A percentile compares a stretch with the other conserved stretches of the same genome.
These are phyloP conservation scores for Tympanoctomys barrerae DNA, from an alignment of 2,797 vertebrate genomes.

Conservation along the genomic window DNA sequence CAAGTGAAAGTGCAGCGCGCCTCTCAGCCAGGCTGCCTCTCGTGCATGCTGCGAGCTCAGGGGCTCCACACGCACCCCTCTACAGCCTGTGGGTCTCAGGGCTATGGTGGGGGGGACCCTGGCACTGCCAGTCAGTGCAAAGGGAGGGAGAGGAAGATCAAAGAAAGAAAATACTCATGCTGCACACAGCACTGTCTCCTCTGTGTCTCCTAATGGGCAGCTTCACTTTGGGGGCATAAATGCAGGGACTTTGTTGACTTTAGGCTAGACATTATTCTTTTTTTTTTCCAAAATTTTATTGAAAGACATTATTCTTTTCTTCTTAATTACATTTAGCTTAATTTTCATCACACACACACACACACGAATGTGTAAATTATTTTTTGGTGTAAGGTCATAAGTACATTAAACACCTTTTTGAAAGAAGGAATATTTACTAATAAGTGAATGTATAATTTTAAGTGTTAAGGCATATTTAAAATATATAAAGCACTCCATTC, in stretches of 20 bases:
- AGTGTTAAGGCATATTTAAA: slow-evolving; percentile 48
- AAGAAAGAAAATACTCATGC: neutral
- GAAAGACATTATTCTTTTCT: neutral
- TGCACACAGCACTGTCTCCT: neutral
- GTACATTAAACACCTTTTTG: slow-evolving; percentile 6
- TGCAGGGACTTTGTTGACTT: neutral
- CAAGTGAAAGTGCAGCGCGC: neutral
- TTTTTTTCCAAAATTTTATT: neutral
- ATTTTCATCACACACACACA: slow-evolving; percentile 33
- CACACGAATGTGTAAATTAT: neutral
- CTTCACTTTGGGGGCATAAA: neutral
- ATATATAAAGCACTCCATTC: neutral
- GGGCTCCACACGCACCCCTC: accelerated
- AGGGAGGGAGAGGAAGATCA: neutral
- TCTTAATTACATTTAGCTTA: slow-evolving; percentile 16
- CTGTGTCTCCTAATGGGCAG: neutral
- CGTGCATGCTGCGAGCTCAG: neutral
- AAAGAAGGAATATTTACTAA: neutral
- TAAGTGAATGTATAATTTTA: slow-evolving; percentile 38
- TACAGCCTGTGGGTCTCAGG: neutral
- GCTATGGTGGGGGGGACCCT: neutral
- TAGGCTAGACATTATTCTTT: neutral
- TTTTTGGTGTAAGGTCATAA: slow-evolving; percentile 11
- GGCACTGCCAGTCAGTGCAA: neutral
- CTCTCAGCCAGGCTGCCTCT: neutral